Base-by-base conservation (phyloP, 2,797 vertebrate genomes). In the Pempheris klunzingeri region DNA sequence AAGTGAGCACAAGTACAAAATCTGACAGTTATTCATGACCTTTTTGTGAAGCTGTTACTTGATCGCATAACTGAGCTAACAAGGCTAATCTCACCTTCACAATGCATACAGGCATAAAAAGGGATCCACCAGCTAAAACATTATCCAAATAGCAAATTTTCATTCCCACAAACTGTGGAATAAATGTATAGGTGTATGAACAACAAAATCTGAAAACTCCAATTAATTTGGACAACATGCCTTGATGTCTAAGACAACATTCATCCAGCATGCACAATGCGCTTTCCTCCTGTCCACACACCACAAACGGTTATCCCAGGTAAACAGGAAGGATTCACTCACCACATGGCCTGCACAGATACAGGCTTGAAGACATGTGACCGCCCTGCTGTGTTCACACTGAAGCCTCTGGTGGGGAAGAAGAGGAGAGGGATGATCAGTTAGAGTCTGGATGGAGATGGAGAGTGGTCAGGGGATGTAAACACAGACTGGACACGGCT, bases 271-370 rank as follows among this genome's bases (percentile, higher is more conserved):
- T 22, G 5, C 36, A 55, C 30, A 15, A 14, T 24, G 50, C 3
- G 11, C 34, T 44, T 30, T 15, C 26, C 39, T 46, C 10, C 10
- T 39, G 43, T 43, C 12, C 34, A 44, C 22, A 59, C 39, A 71
- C 20, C 24, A 44, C 11, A 76, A n/a, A 54, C 41, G 30, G 11
- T 28, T 46, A 53, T 24, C 32, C 20, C 74, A 72, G 47, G 47
- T 47, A 54, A 67, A 73, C 47, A 68, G 11, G 26, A 77, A 53
- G 50, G 52, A 49, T 30, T 65, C 52, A 92, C 98, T 77, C 90
- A 99, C 98, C 98, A 99, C 98, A 99, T 99, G 91, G 98, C 98
- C 93, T 99, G 98, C 64, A 99, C 98, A 0, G 98, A 99, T 15
- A 99, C 98, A 0, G 98, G 98, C 86, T 99, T 99, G 94, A 99